phyloP scores from a whole-genome alignment of 2,888 invertebrate species.

The Hoplodrina ambigua region DNA sequence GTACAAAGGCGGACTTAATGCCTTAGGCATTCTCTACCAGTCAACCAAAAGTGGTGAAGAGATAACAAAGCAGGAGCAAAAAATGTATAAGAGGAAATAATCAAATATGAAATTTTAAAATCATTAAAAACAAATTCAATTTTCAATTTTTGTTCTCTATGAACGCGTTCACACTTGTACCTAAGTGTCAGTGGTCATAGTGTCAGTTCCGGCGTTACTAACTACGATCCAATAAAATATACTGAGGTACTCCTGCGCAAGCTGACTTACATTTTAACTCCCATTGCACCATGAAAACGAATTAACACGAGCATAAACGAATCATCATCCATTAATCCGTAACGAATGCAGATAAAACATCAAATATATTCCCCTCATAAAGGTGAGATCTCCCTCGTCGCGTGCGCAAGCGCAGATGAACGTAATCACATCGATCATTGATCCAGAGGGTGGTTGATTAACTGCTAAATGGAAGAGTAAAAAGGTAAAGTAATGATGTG shows the following conservation, averaged over 20 bases:
- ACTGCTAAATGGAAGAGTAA: constrained; percentile 47
- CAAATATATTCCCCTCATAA: constrained; percentile 28
- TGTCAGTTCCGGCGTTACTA: too few species aligned
- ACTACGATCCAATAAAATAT: too few species aligned
- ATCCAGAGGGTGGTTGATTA: constrained; percentile 51
- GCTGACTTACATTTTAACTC: constrained; percentile 5
- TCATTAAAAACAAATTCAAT: too few species aligned
- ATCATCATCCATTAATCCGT: constrained; percentile 36
- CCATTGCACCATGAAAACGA: constrained; percentile 34
- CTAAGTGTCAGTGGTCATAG: too few species aligned
- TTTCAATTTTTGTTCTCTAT: too few species aligned
- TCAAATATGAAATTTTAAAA: too few species aligned
- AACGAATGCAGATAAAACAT: constrained; percentile 54
- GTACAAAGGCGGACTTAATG: too few species aligned
- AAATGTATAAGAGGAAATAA: too few species aligned
- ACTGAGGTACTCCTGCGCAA: not conserved
- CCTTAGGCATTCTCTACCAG: too few species aligned
- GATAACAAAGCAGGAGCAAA: too few species aligned
- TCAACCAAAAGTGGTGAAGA: too few species aligned
- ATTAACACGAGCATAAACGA: constrained; percentile 24
- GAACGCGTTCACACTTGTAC: too few species aligned
- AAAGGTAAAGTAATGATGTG: constrained; percentile 48
- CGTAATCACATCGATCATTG: constrained; percentile 55
- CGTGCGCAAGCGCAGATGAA: constrained; percentile 56
- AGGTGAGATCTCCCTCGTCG: constrained; percentile 50